Base-by-base conservation (phyloP, 2,797 vertebrate genomes). In the Enteromius fasciolatus region DNA sequence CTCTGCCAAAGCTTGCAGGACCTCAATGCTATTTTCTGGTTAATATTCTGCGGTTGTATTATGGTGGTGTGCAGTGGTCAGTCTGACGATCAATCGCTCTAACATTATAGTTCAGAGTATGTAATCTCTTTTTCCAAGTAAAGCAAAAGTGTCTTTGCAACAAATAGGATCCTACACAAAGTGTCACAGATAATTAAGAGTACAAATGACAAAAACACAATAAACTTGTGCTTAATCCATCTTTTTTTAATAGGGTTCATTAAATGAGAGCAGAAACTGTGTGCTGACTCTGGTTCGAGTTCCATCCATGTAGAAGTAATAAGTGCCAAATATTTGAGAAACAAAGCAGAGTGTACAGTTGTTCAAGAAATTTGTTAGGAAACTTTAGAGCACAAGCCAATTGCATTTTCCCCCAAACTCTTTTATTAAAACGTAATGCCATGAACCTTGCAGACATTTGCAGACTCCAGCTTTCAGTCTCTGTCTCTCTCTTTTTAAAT, bases 211-310 rank as follows among this genome's bases (percentile, higher is more conserved):
- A 50, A n/a, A n/a, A n/a, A n/a, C n/a, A n/a, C n/a, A n/a, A n/a
- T n/a, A 31, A 12, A 28, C 3, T 28, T 15, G 25, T 18, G 18
- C 15, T 31, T 20, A 70, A 20, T 10, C n/a, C 8, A 9, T 6
- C 44, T 50, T 0, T 5, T 28, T 20, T 72, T 28, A 28, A 28
- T 28, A 28, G 3, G 44, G 4, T 50, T 72, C 5, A 50, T 50
- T 31, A 36, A 73, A 54, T n/a, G 10, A n/a, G 33, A 52, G 28
- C 18, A 48, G 70, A 73, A 73, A 50, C 70, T 33, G 9, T 31
- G n/a, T 44, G 69, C 20, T 73, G 28, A 73, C 28, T 73, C 52
- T 73, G 48, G 28, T 73, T 48, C 52, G 17, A 73, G 28, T 52
- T 52, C 48, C 11, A 0, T 36, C 48, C 18, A 73, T 36, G 18